A percentile compares a stretch with the other conserved stretches of the same genome.
These are phyloP conservation scores for Leptinotarsa juncta DNA, from an alignment of 2,888 invertebrate genomes.

Conservation along the genomic window DNA sequence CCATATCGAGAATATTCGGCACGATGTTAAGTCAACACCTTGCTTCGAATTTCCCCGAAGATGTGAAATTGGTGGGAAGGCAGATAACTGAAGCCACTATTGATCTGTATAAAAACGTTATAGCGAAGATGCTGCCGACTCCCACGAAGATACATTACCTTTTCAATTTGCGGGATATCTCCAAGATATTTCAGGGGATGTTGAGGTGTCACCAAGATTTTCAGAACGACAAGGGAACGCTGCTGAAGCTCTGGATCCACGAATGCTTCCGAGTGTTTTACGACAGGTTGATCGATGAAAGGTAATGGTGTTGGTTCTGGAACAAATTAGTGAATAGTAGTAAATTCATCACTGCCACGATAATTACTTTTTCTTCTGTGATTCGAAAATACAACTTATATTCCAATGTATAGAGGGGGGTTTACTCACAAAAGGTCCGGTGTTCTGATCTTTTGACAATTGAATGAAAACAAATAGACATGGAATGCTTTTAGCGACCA, in stretches of 20 bases:
- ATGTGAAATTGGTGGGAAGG: slow-evolving; percentile 78
- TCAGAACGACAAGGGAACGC: slow-evolving; percentile 77
- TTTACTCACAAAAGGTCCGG: no score
- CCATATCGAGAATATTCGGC: slow-evolving; percentile 84
- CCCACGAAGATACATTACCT: slow-evolving; percentile 91
- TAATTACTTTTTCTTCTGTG: no score
- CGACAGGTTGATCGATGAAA: slow-evolving; percentile 84
- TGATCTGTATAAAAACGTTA: slow-evolving; percentile 80
- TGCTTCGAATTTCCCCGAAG: slow-evolving; percentile 78
- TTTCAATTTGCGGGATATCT: slow-evolving; percentile 90
- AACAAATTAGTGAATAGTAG: no score
- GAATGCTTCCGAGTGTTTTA: slow-evolving; percentile 87
- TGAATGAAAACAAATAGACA: not conserved
- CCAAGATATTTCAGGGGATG: slow-evolving; percentile 86
- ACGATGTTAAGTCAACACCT: slow-evolving; percentile 87
- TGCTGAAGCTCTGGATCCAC: slow-evolving; percentile 87
- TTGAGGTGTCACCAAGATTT: slow-evolving; percentile 81
- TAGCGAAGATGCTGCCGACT: slow-evolving; percentile 82
- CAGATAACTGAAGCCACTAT: slow-evolving; percentile 80
- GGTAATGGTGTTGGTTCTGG: slow-evolving; percentile 62
- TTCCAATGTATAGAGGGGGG: no score
- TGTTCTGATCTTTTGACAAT: no score
- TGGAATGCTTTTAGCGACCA: slow-evolving; percentile 71
- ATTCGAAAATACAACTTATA: no score
- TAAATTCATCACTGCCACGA: no score